Evolutionary conservation across 2,797 vertebrate genomes (phyloP), one percentile per base, ranked within the genome.

Genomic region (Hippocampus kuda): DNA sequence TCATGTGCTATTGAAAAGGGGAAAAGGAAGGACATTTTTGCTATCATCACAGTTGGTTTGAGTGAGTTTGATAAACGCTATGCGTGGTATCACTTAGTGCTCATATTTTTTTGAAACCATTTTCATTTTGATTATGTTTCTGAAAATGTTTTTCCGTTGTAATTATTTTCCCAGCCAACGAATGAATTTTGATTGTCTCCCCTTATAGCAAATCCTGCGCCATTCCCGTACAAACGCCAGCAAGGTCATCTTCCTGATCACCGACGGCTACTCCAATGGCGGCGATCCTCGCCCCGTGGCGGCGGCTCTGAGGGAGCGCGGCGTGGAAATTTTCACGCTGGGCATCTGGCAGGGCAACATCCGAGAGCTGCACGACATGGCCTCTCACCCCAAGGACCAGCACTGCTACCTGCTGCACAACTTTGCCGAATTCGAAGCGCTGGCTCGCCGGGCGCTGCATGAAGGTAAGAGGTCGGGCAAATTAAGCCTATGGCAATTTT

Each of bases 311-410:
- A 89, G 94, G 69, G 92, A 94, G 24, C 91, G 91, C 22, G 95
- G 94, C n/a, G 96, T 97, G 20, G 95, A 99, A 89, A 96, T 99
- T 86, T 99, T 97, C 87, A 99, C 97, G 0, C 88, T 99, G 70
- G 97, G 97, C 54, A 98, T 98, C 87, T 98, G 96, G 96, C 96
- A 98, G 81, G 97, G 97, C 0, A 98, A 99, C 81, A 95, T 97
- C 75, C 89, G 93, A 70, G 97, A 98, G 66, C 91, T 99, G 24
- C 94, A 98, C 38, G 97, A 99, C 81, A 98, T 99, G 96, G 95
- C 96, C 46, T 98, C 97, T 0, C 85, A 90, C 9, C 96, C 96
- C 44, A 98, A 98, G 77, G 96, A 98, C 56, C 94, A 99, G 71
- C 97, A 99, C 75, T 98, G 97, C 83, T 99, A 95, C 77, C 86